Evolutionary conservation across 2,113 vertebrate species (phyloP), one percentile per base, ranked within the genome.

Genomic region (Apeltes quadracus): DNA sequence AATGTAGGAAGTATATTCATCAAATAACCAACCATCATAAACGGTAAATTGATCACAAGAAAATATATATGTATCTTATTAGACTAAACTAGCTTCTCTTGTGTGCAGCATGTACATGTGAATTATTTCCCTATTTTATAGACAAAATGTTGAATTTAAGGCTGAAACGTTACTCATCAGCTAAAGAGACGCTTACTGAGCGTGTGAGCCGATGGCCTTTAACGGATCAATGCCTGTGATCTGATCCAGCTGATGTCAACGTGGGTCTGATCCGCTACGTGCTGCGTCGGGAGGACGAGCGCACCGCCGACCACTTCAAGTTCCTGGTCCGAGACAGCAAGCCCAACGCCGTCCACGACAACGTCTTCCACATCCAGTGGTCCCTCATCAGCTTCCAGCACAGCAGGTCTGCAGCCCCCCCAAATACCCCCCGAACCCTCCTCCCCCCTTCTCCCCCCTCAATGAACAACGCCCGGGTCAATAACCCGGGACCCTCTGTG

Each of bases 361-460:
- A 98, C 6, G 29, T 95, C 72, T 99, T 99, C 90, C 97, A 98
- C 51, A n/a, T 99, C 75, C 97, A 96, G 92, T 99, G 97, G 97
- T 98, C 97, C 0, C 94, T 98, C 71, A 95, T 99, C 94, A 96
- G 95, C 93, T 98, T 99, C 62, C 85, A 94, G 3, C 78, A 95
- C 65, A 81, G 82, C 77, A 99, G 96, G 98, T 99, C 16, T 0
- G 22, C 13, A 25, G 14, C 6, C 6, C 43, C 2, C 44, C 46
- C 15, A 44, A 18, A 41, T 14, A 5, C 16, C n/a, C n/a, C n/a
- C n/a, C n/a, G n/a, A n/a, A n/a, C n/a, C n/a, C n/a, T 6, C 4
- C 3, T 6, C 32, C 32, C 32, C 32, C 32, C 3, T 1, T 6
- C 4, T 7, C 32, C 32, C 32, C 32, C 32, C 5, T 1, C 32